phyloP scores from a whole-genome alignment of 92 coral and sea anemone species.

The Zoanthus sociatus region DNA sequence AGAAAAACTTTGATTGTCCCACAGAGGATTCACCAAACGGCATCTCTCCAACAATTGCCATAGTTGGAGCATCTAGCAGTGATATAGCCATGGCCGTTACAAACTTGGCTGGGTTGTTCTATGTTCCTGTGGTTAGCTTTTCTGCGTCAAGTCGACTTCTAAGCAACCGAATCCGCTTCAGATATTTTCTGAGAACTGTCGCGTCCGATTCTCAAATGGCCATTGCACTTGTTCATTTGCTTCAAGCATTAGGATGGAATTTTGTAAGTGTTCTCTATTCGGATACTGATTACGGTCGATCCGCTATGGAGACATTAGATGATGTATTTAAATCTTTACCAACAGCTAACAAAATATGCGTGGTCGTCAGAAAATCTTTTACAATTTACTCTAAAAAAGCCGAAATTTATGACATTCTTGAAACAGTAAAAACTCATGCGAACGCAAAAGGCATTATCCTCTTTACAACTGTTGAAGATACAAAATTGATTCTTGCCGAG shows the following conservation, averaged over 20 bases:
- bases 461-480: constrained; percentile 78
- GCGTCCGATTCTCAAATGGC: constrained; percentile 81
- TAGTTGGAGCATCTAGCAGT: constrained; percentile 81
- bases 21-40: background rate
- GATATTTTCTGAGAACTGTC: constrained; percentile 83
- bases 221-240: constrained; percentile 74
- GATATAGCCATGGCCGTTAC: constrained; percentile 92
- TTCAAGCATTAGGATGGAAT: constrained; percentile 80
- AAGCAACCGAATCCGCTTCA: constrained; percentile 80
- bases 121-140: constrained; percentile 86
- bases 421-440: constrained; percentile 48
- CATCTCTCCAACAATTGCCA: constrained; percentile 70
- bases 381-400: constrained; percentile 62
- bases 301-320: constrained; percentile 84
- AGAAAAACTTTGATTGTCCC: constrained; percentile 44
- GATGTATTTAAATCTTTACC: constrained; percentile 62
- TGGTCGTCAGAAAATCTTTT: constrained; percentile 70
- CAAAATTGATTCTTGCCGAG: constrained; percentile 66
- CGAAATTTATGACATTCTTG: constrained; percentile 49
- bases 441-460: constrained; percentile 78
- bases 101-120: constrained; percentile 85
- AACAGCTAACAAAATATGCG: constrained; percentile 61
- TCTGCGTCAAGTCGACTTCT: constrained; percentile 84
- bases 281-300: constrained; percentile 91
- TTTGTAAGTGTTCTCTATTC: constrained; percentile 83